Conservation (phyloP, 1,140 invertebrate species). For the Helicoverpa armigera region DNA sequence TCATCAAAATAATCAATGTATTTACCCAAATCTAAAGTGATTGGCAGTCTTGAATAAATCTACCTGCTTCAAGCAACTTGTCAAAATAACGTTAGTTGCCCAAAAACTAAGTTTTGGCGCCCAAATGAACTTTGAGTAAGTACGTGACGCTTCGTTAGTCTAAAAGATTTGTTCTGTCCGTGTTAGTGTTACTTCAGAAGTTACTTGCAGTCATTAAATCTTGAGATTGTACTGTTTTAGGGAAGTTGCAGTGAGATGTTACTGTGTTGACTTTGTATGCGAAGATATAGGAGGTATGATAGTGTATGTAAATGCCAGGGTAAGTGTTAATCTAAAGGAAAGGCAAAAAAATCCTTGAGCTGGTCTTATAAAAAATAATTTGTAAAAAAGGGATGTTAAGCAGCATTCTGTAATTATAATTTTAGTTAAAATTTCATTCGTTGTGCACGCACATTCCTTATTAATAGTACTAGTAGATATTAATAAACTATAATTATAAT, state of each 20-base stretch:
- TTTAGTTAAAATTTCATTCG: too few relatives aligned
- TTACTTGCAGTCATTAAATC: not conserved
- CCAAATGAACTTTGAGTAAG: constrained; percentile 27
- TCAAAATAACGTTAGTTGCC: constrained; percentile 34
- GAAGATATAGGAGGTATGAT: too few relatives aligned
- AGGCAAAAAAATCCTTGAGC: too few relatives aligned
- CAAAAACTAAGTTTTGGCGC: constrained; percentile 42
- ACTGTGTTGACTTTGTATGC: too few relatives aligned
- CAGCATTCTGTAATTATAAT: not conserved
- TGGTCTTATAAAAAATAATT: too few relatives aligned
- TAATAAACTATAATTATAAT: too few relatives aligned
- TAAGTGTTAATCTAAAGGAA: too few relatives aligned
- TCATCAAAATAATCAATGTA: not conserved
- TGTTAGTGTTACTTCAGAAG: not conserved
- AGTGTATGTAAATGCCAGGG: not conserved
- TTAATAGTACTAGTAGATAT: not conserved
- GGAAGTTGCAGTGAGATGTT: not conserved
- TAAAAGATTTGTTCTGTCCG: constrained; percentile 25
- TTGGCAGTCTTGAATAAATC: constrained; percentile 16
- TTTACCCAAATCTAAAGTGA: not conserved
- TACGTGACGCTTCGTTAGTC: constrained; percentile 33
- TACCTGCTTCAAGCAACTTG: constrained; percentile 28
- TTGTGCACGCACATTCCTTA: too few relatives aligned
- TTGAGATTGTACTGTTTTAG: not conserved
- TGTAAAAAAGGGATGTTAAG: not conserved